Evolutionary conservation across 2,113 vertebrate genomes (phyloP), one percentile per base, ranked within the genome.

Genomic region (Talpa occidentalis): DNA sequence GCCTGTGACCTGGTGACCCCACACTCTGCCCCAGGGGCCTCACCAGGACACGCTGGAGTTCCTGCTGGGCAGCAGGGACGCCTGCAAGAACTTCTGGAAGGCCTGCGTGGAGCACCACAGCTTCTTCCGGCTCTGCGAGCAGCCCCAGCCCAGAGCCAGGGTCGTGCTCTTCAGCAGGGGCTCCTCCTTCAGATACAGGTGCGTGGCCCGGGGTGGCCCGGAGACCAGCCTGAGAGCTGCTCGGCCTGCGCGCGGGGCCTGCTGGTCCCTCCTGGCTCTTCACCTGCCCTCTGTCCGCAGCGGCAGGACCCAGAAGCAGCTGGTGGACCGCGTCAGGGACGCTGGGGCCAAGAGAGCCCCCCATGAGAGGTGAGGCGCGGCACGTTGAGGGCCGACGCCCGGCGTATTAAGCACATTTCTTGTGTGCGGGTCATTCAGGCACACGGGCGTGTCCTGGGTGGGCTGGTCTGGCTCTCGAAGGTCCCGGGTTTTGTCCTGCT

Each of bases 131-230:
- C 98, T 99, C 66, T 97, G 99, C 8, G 99, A 99, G 93, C 99
- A 99, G 94, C 99, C 99, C 2, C 98, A 99, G 93, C 99, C 99
- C 76, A 99, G 99, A 96, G 96, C 99, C 74, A 99, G 99, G 98
- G 97, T 99, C 1, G 96, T 99, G 80, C 97, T 99, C 96, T 99
- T 99, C 98, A 99, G 98, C 77, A 98, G 99, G 94, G 99, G 99
- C 24, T 99, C 99, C 8, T 99, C 99, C 0, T 99, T 99, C 98
- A 98, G 99, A 99, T 99, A 99, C 98, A 99, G 99, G 99, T 99
- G 85, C 91, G 47, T 11, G 62, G 84, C 17, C 0, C 49, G 49
- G 49, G 49, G 49, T 9, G 9, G 49, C 49, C 49, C n/a, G n/a
- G n/a, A n/a, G n/a, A n/a, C n/a, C n/a, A n/a, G n/a, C n/a, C n/a